Evolutionary conservation across 2,888 invertebrate genomes (phyloP).

Genomic region (Sussaba pulchella): DNA sequence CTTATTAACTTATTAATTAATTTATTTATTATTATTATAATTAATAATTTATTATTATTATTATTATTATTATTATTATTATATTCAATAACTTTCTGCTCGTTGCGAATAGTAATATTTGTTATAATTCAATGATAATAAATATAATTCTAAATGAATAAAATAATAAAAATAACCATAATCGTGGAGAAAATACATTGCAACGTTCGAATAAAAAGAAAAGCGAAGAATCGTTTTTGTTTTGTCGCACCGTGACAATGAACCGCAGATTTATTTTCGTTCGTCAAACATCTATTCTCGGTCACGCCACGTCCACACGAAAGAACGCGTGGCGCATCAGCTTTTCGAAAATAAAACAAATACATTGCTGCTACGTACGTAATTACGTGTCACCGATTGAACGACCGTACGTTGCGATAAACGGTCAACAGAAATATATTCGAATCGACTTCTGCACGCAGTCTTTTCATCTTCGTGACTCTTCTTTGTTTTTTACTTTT

Average conservation of each 20-base stretch:
- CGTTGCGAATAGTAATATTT: too few species aligned
- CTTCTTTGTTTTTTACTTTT: too few species aligned
- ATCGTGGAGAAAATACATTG: constrained; percentile 3
- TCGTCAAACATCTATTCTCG: constrained; percentile 10
- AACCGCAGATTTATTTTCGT: constrained; percentile 31
- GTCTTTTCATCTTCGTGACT: too few species aligned
- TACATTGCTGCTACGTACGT: background rate
- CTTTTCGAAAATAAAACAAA: too few species aligned
- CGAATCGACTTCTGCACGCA: too few species aligned
- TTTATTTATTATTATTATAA: too few species aligned
- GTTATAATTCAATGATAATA: too few species aligned
- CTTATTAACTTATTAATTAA: too few species aligned
- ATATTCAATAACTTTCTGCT: too few species aligned
- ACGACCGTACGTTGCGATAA: background rate
- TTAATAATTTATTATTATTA: too few species aligned
- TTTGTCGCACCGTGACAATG: constrained; percentile 28
- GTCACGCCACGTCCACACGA: constrained; percentile 2
- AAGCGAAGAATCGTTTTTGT: constrained; percentile 13
- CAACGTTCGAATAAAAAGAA: background rate
- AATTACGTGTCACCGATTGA: constrained; percentile 11
- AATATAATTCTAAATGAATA: background rate
- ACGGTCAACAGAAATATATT: too few species aligned
- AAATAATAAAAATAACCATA: constrained; percentile 3
- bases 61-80: too few species aligned
- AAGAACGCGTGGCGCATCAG: background rate